Conservation (phyloP, 2,888 invertebrate genomes). For the Diaphora mendica region DNA sequence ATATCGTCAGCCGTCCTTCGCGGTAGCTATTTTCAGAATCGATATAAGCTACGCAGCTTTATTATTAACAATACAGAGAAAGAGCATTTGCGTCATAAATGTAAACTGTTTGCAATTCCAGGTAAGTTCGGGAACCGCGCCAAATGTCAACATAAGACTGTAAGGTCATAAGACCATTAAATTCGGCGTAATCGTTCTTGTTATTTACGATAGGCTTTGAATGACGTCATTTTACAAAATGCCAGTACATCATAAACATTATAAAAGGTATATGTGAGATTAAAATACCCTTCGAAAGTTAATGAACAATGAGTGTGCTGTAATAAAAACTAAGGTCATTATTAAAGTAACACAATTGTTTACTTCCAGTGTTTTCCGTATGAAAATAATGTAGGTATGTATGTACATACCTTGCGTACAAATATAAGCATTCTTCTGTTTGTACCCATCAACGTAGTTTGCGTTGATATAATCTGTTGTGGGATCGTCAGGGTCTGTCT, state of each 20-base stretch:
- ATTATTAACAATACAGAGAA: slow-evolving; percentile 47
- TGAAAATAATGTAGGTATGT: slow-evolving; percentile 11
- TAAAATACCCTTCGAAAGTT: neutral
- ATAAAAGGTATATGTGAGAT: neutral
- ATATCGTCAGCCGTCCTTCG: slow-evolving; percentile 16
- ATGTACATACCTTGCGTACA: slow-evolving; percentile 95
- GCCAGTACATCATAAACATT: neutral
- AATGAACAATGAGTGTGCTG: neutral
- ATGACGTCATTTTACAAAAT: neutral
- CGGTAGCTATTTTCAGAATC: slow-evolving; percentile 31
- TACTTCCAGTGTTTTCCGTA: neutral
- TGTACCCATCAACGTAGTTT: slow-evolving; percentile 99
- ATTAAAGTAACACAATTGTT: neutral
- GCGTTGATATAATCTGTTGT: slow-evolving; percentile 98
- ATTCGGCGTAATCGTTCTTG: slow-evolving; percentile 15
- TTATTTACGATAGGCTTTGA: neutral
- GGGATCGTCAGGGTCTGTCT: slow-evolving; percentile 90
- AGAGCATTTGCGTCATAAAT: slow-evolving; percentile 43
- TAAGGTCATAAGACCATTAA: slow-evolving; percentile 21
- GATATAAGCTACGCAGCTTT: slow-evolving; percentile 33
- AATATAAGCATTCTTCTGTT: slow-evolving; percentile 98
- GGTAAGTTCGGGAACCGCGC: slow-evolving; percentile 43
- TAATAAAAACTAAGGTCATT: neutral
- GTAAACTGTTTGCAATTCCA: slow-evolving; percentile 41
- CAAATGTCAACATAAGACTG: slow-evolving; percentile 34